phyloP scores from a whole-genome alignment of 2,888 invertebrate genomes.

The Amphipyra tragopoginis region DNA sequence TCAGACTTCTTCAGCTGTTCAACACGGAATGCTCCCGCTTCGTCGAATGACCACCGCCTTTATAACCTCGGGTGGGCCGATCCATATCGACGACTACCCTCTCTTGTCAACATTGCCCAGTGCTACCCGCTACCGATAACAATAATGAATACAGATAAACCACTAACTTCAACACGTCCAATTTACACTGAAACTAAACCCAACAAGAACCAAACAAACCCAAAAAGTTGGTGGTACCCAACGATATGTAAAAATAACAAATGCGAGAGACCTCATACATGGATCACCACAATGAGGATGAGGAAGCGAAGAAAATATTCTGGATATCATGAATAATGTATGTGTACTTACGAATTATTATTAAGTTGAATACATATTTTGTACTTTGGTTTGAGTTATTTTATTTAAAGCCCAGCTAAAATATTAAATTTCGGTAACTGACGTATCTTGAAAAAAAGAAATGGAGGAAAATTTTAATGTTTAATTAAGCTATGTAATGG shows the following conservation, averaged over 20 bases:
- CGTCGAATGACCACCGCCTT: too few species aligned
- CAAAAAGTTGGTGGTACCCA: conserved; percentile 47
- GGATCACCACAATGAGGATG: conserved; percentile 32
- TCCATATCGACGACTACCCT: too few species aligned
- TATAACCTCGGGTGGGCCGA: too few species aligned
- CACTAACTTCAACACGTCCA: background rate
- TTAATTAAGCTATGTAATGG: too few species aligned
- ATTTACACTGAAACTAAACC: background rate
- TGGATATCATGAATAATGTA: conserved; percentile 36
- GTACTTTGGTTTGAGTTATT: conserved; percentile 3
- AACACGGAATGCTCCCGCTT: too few species aligned
- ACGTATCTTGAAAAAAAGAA: background rate
- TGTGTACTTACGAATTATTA: conserved; percentile 20
- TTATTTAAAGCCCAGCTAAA: conserved; percentile 17
- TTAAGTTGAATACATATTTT: conserved; percentile 21
- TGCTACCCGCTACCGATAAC: too few species aligned
- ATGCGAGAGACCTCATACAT: conserved; percentile 38
- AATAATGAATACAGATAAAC: conserved; percentile 2
- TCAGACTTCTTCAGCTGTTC: too few species aligned
- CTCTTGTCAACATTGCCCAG: too few species aligned
- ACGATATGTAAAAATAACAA: conserved; percentile 19
- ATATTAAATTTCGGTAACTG: background rate
- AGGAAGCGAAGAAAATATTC: conserved; percentile 9
- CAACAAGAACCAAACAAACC: too few species aligned
- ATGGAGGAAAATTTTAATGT: background rate